These are phyloP conservation scores for Lasioglossum malachurum DNA, from an alignment of 2,888 invertebrate genomes.

Conservation along the genomic window DNA sequence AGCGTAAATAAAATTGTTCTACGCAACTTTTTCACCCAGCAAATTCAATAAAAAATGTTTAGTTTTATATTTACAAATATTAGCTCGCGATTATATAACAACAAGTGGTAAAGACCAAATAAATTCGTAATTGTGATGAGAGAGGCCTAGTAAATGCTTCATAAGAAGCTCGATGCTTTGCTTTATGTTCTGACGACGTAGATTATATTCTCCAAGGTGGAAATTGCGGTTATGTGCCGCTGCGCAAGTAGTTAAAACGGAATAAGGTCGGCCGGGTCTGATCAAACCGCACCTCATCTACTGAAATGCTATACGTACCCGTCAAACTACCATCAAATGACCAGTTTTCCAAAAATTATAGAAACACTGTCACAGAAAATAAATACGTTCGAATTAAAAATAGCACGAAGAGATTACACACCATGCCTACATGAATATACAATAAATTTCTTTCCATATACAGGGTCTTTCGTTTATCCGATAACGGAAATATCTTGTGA, in stretches of 20 bases:
- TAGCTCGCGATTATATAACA: neutral
- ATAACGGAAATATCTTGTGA: too few species aligned
- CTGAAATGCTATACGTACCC: slow-evolving; percentile 17
- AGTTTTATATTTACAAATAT: neutral
- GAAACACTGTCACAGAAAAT: neutral
- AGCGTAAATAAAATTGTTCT: neutral
- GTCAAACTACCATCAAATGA: neutral
- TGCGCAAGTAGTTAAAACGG: slow-evolving; percentile 46
- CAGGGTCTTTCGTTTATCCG: too few species aligned
- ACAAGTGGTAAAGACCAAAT: neutral
- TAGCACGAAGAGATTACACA: too few species aligned
- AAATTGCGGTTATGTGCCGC: slow-evolving; percentile 21
- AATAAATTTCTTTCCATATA: too few species aligned
- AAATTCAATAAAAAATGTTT: too few species aligned
- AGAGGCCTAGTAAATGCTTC: neutral
- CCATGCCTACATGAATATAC: too few species aligned
- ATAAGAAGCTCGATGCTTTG: neutral
- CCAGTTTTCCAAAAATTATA: neutral
- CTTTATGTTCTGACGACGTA: neutral
- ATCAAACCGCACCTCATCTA: slow-evolving; percentile 29
- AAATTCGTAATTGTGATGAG: neutral
- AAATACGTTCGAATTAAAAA: too few species aligned
- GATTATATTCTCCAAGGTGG: slow-evolving; percentile 30
- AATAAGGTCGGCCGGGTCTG: slow-evolving; percentile 41
- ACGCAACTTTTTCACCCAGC: too few species aligned